Evolutionary conservation across 2,113 vertebrate species (phyloP), one percentile per base, ranked within the genome.

Genomic region (Brachyistius frenatus): DNA sequence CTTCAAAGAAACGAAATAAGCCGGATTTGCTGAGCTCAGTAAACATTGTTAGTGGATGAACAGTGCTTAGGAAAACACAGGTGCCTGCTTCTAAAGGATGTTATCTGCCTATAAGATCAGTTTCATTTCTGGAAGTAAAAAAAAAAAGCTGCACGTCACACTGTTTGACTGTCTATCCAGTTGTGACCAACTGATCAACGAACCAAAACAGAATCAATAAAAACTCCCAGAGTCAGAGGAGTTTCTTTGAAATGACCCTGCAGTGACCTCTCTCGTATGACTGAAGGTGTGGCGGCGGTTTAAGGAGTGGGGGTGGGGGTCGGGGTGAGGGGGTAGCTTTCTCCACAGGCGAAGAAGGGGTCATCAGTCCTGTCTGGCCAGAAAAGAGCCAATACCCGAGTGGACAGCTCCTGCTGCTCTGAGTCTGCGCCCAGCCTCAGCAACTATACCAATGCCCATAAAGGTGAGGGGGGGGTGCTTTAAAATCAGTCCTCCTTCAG

Each of bases 391-490:
- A 95, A 94, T 94, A 95, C 93, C 92, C 86, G 89, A 55, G 30
- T 58, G 90, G 96, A 95, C 92, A 93, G 96, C 96, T 96, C 96
- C 96, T 96, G 97, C 96, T 97, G 97, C 91, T 95, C 73, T 76
- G 69, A 91, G 84, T 95, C 94, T 95, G 94, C 85, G 52, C 74
- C 83, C 78, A 58, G 93, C 72, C 88, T 87, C 85, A 58, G 85
- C 88, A 80, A 76, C 91, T 89, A 77, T 84, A 86, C 84, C 76
- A 55, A 54, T 55, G 77, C 86, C 93, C 88, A 92, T 90, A 94
- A 95, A 97, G 93, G 92, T 82, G 86, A 76, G 69, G 84, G 69
- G 50, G 81, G 88, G 88, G 75, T 88, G 86, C 86, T 89, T 88
- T 88, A 84, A 93, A 95, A 94, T 58, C 72, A 70, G 89, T 93